These are phyloP conservation scores for Rhinogobius similis DNA, from an alignment of 2,113 vertebrate species.

Conservation along the genomic window DNA sequence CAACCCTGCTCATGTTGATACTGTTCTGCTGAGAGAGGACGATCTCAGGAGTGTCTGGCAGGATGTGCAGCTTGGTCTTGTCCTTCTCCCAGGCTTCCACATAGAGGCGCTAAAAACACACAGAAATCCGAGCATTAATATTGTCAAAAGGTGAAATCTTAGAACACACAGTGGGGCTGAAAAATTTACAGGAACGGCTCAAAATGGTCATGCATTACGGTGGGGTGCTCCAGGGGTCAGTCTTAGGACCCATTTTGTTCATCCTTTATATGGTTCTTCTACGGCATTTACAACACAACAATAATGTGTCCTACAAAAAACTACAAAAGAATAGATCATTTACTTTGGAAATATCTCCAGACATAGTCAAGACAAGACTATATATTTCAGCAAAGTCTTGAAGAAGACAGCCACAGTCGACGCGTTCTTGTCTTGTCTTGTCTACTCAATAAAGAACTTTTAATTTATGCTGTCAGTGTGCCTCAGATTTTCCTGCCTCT, in stretches of 20 bases:
- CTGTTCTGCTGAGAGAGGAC: constrained; percentile 79
- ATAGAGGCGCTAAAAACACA: constrained; percentile 74
- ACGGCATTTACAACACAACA: background rate
- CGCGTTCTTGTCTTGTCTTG: too few relatives aligned
- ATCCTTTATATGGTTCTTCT: background rate
- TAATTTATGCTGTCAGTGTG: too few relatives aligned
- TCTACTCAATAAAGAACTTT: too few relatives aligned
- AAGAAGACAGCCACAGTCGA: too few relatives aligned
- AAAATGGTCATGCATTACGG: background rate
- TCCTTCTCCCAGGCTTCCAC: constrained; percentile 87
- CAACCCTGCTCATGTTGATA: constrained; percentile 65
- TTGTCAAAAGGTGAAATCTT: background rate
- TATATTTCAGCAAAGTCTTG: too few relatives aligned
- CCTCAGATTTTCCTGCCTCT: too few relatives aligned
- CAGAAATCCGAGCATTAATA: background rate
- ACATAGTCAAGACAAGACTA: too few relatives aligned
- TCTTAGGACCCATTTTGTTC: background rate
- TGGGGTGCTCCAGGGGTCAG: background rate
- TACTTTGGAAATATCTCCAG: background rate
- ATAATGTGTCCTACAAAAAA: background rate
- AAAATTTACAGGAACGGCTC: background rate
- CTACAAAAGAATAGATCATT: background rate
- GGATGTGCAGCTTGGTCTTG: constrained; percentile 82
- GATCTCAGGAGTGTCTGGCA: constrained; percentile 86
- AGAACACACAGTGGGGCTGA: background rate